A percentile compares a stretch with the other conserved stretches of the same genome.
phyloP scores from a whole-genome alignment of 2,113 vertebrate species.

The Muntiacus muntjak region DNA sequence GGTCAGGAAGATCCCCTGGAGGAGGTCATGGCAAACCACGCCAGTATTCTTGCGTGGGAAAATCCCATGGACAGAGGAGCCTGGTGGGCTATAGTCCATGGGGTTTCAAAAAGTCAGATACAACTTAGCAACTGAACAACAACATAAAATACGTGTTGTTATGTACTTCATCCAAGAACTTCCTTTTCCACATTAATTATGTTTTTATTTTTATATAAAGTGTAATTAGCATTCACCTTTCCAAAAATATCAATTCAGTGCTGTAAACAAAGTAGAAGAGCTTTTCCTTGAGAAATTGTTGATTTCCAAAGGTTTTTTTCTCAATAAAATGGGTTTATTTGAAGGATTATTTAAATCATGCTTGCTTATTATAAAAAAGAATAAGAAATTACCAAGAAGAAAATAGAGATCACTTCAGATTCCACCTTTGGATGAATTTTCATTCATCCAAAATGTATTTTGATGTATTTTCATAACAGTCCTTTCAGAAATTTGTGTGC shows the following conservation, averaged over 20 bases:
- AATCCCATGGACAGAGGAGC: background rate
- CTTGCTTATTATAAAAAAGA: background rate
- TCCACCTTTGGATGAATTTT: background rate
- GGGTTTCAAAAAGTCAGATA: background rate
- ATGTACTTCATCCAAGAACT: background rate
- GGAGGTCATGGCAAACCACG: background rate
- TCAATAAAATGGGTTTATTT: background rate
- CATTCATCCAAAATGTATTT: background rate
- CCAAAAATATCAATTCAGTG: background rate
- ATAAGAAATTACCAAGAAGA: background rate
- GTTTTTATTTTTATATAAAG: background rate
- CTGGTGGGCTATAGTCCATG: background rate
- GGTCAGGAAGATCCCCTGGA: background rate
- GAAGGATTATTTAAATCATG: background rate
- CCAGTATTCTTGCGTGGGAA: background rate
- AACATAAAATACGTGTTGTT: background rate
- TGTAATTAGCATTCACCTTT: background rate
- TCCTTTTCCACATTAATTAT: background rate
- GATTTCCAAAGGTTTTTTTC: background rate
- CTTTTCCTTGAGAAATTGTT: conserved; percentile 23
- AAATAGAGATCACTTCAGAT: background rate
- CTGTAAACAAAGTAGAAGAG: background rate
- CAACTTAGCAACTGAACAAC: background rate
- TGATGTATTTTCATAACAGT: background rate
- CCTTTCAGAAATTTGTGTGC: background rate